A percentile compares a stretch with the other conserved stretches of the same genome.
Evolutionary conservation across 2,888 invertebrate genomes (phyloP).

Genomic region (Podotricha telesiphe): DNA sequence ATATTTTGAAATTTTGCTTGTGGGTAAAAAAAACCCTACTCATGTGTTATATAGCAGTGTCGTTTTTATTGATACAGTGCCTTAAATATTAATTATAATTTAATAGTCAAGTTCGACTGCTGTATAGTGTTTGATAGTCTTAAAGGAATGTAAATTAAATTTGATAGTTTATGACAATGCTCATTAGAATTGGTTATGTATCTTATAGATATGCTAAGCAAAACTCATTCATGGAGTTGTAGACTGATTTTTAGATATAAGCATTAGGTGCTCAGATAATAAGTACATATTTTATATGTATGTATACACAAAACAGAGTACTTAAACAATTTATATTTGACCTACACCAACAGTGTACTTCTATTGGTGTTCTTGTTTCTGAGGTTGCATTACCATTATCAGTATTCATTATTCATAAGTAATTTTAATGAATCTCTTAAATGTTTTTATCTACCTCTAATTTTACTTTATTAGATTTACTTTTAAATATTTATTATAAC

Average conservation of each 20-base stretch:
- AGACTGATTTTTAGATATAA: slow-evolving; percentile 79
- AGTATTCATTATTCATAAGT: slow-evolving; percentile 76
- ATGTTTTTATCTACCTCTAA: slow-evolving; percentile 79
- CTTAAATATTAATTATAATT: slow-evolving; percentile 33
- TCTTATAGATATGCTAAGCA: slow-evolving; percentile 35
- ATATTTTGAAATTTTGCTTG: background rate
- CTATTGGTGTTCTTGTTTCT: slow-evolving; percentile 44
- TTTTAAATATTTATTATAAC: slow-evolving; percentile 71
- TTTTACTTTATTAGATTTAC: slow-evolving; percentile 66
- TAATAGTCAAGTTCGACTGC: background rate
- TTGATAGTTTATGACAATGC: slow-evolving; percentile 42
- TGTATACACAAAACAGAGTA: slow-evolving; percentile 36
- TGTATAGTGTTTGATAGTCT: slow-evolving; percentile 1
- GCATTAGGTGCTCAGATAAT: slow-evolving; percentile 66
- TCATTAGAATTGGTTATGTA: slow-evolving; percentile 44
- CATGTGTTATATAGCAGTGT: background rate
- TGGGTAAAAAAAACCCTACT: background rate
- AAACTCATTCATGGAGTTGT: slow-evolving; percentile 76
- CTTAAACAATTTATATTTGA: slow-evolving; percentile 40
- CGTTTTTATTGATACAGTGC: slow-evolving; percentile 34
- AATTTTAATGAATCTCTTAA: slow-evolving; percentile 75
- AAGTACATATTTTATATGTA: slow-evolving; percentile 30
- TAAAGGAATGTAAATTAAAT: slow-evolving; percentile 11
- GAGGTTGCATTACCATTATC: slow-evolving; percentile 69
- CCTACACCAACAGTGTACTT: slow-evolving; percentile 11